Conservation (phyloP, 2,797 vertebrate species). For the Sebastes itinus region DNA sequence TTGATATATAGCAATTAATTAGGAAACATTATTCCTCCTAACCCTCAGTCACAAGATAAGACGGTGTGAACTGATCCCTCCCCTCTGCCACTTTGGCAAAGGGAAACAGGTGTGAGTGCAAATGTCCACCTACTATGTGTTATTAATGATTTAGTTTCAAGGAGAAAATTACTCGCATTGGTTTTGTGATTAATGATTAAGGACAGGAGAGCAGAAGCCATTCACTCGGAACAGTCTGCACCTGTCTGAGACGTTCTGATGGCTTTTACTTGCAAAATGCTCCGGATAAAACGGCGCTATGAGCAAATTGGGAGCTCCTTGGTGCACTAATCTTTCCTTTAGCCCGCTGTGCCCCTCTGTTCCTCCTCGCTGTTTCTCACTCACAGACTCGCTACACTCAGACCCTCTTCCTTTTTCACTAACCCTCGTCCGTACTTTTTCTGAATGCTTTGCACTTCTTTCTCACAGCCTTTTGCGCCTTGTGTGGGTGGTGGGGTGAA, state of each 20-base stretch:
- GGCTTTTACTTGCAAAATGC: slow-evolving; percentile 53
- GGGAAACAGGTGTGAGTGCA: slow-evolving; percentile 48
- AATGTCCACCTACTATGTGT: slow-evolving; percentile 43
- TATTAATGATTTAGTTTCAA: slow-evolving; percentile 72
- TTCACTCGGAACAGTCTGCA: slow-evolving; percentile 59
- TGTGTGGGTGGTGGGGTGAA: slow-evolving; percentile 63
- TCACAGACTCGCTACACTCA: slow-evolving; percentile 19
- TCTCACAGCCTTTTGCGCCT: slow-evolving; percentile 52
- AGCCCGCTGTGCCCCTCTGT: slow-evolving; percentile 49
- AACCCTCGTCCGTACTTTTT: slow-evolving; percentile 8
- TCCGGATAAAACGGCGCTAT: slow-evolving; percentile 43
- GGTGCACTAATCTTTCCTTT: slow-evolving; percentile 68
- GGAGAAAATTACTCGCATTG: slow-evolving; percentile 54
- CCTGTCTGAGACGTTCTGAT: slow-evolving; percentile 51
- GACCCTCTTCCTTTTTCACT: slow-evolving; percentile 25
- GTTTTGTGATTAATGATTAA: slow-evolving; percentile 73
- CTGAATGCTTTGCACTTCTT: slow-evolving; percentile 25
- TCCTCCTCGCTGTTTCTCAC: slow-evolving; percentile 27
- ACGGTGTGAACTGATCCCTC: slow-evolving; percentile 1
- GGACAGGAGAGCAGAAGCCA: slow-evolving; percentile 48
- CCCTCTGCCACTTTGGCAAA: slow-evolving; percentile 13
- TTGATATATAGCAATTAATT: slow-evolving; percentile 58
- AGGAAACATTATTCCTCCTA: slow-evolving; percentile 50
- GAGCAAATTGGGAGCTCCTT: slow-evolving; percentile 55
- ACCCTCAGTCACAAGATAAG: slow-evolving; percentile 43